Evolutionary conservation across 2,888 invertebrate genomes (phyloP).

Genomic region (Phalera bucephala): DNA sequence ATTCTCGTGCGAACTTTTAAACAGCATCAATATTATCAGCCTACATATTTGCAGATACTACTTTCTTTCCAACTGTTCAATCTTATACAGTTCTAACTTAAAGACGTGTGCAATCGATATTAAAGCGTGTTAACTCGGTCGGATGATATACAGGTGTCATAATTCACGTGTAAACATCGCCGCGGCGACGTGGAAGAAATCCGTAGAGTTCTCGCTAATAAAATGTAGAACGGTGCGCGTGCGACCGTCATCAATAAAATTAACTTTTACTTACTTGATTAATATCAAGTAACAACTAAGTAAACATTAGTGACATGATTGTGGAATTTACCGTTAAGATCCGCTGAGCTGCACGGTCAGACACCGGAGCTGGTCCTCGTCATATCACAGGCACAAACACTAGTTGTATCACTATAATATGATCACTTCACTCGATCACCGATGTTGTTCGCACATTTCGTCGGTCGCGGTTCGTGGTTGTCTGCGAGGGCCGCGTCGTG

Average conservation of each 20-base stretch:
- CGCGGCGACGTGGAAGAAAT: conserved; percentile 65
- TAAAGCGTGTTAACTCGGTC: conserved; percentile 33
- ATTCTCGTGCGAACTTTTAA: conserved; percentile 49
- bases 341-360: conserved; percentile 61
- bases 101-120: background rate
- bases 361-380: conserved; percentile 51
- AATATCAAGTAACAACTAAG: conserved; percentile 33
- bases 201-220: conserved; percentile 38
- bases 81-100: no score
- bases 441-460: conserved; percentile 69
- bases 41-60: conserved; percentile 50
- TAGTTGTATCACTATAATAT: conserved; percentile 53
- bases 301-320: conserved; percentile 72
- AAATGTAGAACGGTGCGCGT: conserved; percentile 53
- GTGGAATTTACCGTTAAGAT: conserved; percentile 78
- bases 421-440: conserved; percentile 72
- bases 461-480: conserved; percentile 49
- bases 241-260: conserved; percentile 27
- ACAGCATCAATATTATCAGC: no score
- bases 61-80: conserved; percentile 76
- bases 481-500: conserved; percentile 64
- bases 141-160: conserved; percentile 58
- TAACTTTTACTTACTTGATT: conserved; percentile 12
- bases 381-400: conserved; percentile 66
- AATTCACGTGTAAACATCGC: conserved; percentile 75